Evolutionary conservation across 2,113 vertebrate genomes (phyloP), one percentile per base, ranked within the genome.

Genomic region (Papio anubis): DNA sequence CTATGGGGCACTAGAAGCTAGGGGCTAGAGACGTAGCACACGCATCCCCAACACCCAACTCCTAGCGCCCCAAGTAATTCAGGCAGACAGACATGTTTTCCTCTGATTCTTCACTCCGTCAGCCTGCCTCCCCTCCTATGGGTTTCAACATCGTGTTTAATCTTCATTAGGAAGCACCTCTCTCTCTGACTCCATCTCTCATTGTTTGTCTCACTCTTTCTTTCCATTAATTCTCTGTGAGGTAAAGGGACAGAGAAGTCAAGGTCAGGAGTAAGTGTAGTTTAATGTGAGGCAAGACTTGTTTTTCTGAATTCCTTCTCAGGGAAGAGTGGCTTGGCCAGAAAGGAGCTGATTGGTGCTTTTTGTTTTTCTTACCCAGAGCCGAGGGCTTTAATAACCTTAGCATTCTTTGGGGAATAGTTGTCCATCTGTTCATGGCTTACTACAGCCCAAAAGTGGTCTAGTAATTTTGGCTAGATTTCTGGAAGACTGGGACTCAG

Each of bases 231-330:
- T 75, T 96, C 11, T 40, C 40, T 81, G 8, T 84, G 92, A 72
- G 38, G 13, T 48, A 32, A 61, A 76, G 38, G 45, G 57, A 27
- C 35, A 78, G 20, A 81, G 73, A 80, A 14, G 27, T 86, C 92
- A 90, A 55, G 25, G 70, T 90, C 73, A 95, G 79, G 38, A 20
- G 12, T 90, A 86, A 40, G 59, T 85, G 52, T 50, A 59, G 8
- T 93, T 72, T 81, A 80, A 94, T 38, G 64, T 7, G 84, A 90
- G 48, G 48, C 61, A 59, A 43, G 35, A 25, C 35, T 84, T 94
- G 40, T 73, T 96, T 94, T 76, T 93, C 12, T 85, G 85, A 96
- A 61, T 93, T 88, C 43, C 96, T 92, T 80, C 81, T 89, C 57
- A 45, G 48, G 80, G 14, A 87, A 93, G 66, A 96, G 8, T 70